Evolutionary conservation across 1,140 invertebrate species (phyloP).

Genomic region (Macrotrachela quadricornifera): DNA sequence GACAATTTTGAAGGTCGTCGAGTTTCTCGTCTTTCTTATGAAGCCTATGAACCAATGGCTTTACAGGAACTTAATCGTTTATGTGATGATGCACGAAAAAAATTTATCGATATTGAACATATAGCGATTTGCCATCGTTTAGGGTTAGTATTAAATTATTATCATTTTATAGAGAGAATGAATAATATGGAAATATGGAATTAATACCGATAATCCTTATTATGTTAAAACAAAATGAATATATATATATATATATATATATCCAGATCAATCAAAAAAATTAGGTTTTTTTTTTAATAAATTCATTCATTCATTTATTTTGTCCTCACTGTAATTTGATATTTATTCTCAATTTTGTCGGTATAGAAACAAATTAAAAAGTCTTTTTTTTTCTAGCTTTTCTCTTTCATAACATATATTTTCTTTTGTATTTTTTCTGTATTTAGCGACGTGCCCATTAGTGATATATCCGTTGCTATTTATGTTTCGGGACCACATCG

Average conservation of each 20-base stretch:
- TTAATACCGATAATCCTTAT: too few relatives aligned
- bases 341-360: too few relatives aligned
- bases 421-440: conserved; percentile 25
- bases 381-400: not conserved
- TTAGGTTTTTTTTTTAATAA: too few relatives aligned
- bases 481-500: conserved; percentile 68
- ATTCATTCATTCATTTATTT: too few relatives aligned
- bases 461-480: conserved; percentile 68
- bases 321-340: too few relatives aligned
- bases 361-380: too few relatives aligned
- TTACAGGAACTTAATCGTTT: conserved; percentile 56
- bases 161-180: not conserved
- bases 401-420: not conserved
- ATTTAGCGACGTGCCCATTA: conserved; percentile 58
- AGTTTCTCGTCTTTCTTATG: conserved; percentile 64
- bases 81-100: conserved; percentile 36
- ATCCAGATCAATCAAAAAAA: too few relatives aligned
- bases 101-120: conserved; percentile 20
- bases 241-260: too few relatives aligned
- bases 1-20: conserved; percentile 65
- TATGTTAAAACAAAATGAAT: too few relatives aligned
- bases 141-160: conserved; percentile 14
- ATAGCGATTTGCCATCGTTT: conserved; percentile 26
- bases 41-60: conserved; percentile 78
- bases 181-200: not conserved